Percentiles rank a stretch among this genome's conserved stretches.
Conservation (phyloP, 2,888 invertebrate genomes). For the Xylocampa areola region DNA sequence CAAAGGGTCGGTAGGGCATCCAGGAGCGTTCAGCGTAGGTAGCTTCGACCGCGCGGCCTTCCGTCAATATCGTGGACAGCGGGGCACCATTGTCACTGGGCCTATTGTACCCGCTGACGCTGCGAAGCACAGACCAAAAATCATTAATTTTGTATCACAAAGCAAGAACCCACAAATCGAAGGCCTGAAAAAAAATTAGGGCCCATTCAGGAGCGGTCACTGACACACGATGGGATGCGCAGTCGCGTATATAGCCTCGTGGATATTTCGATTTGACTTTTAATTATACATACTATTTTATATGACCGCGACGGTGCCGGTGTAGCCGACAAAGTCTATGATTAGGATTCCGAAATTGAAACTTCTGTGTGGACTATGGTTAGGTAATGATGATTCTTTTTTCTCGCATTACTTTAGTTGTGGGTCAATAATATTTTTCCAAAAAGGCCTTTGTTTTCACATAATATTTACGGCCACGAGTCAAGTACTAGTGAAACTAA, state of each 20-base stretch:
- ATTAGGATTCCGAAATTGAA: conserved; percentile 52
- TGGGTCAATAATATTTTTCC: conserved; percentile 31
- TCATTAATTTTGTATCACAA: conserved; percentile 90
- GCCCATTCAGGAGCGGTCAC: conserved; percentile 84
- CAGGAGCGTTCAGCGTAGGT: conserved; percentile 86
- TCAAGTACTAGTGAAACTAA: conserved; percentile 68
- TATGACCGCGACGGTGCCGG: too few species aligned
- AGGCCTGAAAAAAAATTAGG: conserved; percentile 83
- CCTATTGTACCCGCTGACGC: conserved; percentile 81
- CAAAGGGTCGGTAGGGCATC: conserved; percentile 77
- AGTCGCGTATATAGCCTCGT: conserved; percentile 62
- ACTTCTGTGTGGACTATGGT: conserved; percentile 51
- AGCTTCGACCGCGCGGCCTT: conserved; percentile 75
- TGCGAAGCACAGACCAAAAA: conserved; percentile 87
- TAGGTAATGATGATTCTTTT: conserved; percentile 36
- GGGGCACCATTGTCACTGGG: conserved; percentile 87
- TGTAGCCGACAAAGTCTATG: conserved; percentile 46
- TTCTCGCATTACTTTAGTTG: conserved; percentile 31
- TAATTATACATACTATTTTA: conserved; percentile 78
- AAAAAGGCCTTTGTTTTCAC: conserved; percentile 64
- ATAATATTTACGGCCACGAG: conserved; percentile 61
- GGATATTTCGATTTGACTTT: conserved; percentile 79
- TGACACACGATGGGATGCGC: conserved; percentile 77
- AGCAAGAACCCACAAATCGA: conserved; percentile 89
- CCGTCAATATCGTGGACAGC: conserved; percentile 88